Evolutionary conservation across 2,888 invertebrate genomes (phyloP), one percentile per base, ranked within the genome.

Genomic region (Lathronympha strigana): DNA sequence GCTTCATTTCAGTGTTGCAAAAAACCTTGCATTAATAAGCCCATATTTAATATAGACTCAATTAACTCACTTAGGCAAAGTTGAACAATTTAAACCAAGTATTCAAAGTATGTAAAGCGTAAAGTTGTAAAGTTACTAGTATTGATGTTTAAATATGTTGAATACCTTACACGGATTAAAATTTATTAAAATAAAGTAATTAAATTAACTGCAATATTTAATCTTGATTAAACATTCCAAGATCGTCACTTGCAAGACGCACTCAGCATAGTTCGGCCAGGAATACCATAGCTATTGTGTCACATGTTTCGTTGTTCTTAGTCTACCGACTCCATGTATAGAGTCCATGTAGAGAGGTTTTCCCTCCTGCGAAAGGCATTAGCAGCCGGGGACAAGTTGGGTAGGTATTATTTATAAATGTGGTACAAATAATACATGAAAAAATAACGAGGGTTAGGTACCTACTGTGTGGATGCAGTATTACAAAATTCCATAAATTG

Each of bases 321-420:
- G 64, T 17, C 13, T 53, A 43, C 51, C 45, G 43, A 15, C 49
- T 57, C 33, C 58, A 58, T 53, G 8, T 64, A 19, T 31, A 45
- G 58, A 50, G 23, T n/a, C n/a, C n/a, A n/a, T n/a, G n/a, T 53
- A n/a, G 43, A 19, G 58, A 49, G 47, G 47, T 43, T 51, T 36
- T n/a, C n/a, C n/a, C 47, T 47, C 17, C 17, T n/a, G 63, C 57
- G 51, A 58, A 58, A 58, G 63, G 58, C 17, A 64, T 23, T 31
- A 23, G 33, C 50, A n/a, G 40, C 15, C 33, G 40, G 33, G 58
- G 63, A 25, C 57, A 51, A 43, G 15, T 23, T 17, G 36, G 50
- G 31, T 51, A 45, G 50, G 31, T 51, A 19, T 25, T 63, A 23
- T 9, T 21, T 4, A 38, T 15, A 11, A n/a, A n/a, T 15, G 38